Percentiles rank a stretch among this genome's conserved stretches.
These are phyloP conservation scores for Lagodon rhomboides DNA, from an alignment of 2,797 vertebrate species.

Conservation along the genomic window DNA sequence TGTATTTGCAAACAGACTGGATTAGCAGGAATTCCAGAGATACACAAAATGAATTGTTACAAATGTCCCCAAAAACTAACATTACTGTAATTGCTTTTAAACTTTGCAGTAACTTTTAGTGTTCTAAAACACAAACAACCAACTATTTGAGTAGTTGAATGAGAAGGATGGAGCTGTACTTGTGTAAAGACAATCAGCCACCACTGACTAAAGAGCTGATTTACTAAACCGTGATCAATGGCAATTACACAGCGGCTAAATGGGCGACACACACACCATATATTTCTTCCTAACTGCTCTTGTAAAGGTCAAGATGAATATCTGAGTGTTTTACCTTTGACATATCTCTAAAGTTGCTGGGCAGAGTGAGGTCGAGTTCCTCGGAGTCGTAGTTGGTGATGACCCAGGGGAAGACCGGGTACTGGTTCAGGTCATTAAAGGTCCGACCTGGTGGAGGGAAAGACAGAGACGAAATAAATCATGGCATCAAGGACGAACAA, in stretches of 20 bases:
- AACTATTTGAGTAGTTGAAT: background rate
- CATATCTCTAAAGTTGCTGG: constrained; percentile 99
- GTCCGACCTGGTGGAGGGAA: constrained; percentile 88
- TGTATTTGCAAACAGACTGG: background rate
- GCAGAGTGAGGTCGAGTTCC: constrained; percentile 97
- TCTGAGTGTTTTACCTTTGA: constrained; percentile 91
- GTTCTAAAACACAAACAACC: background rate
- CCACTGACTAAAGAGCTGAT: constrained; percentile 64
- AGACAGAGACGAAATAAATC: background rate
- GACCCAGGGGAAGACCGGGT: constrained; percentile 98
- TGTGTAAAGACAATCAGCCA: constrained; percentile 58
- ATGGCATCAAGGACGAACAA: background rate
- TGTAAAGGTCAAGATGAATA: background rate
- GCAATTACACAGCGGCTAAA: constrained; percentile 69
- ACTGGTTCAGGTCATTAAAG: constrained; percentile 97
- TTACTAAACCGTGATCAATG: constrained; percentile 76
- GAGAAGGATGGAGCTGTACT: background rate
- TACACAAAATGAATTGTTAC: background rate
- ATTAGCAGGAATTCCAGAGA: background rate
- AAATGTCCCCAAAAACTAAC: background rate
- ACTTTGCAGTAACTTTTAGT: background rate
- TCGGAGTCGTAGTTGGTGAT: constrained; percentile 98
- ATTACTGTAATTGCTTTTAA: background rate
- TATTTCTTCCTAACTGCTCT: background rate
- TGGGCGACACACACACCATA: background rate